Conservation (phyloP, 2,888 invertebrate species). For the Acanthosepion lycidas region DNA sequence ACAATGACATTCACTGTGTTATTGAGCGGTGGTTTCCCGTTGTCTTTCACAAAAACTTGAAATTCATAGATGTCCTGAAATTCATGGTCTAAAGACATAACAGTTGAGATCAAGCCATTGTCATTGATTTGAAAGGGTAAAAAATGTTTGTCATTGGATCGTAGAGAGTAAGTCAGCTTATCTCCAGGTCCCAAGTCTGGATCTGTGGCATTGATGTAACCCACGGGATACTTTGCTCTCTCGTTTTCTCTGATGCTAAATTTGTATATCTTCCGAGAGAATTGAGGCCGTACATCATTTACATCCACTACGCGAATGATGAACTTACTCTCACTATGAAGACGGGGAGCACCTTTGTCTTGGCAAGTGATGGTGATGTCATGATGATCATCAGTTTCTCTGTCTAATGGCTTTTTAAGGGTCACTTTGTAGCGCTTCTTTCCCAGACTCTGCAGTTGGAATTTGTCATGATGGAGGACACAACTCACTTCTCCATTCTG, state of each 20-base stretch:
- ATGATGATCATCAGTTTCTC: neutral
- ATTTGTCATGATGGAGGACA: neutral
- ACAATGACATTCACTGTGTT: slow-evolving; percentile 33
- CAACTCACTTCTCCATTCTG: neutral
- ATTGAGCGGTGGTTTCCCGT: neutral
- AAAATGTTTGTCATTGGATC: neutral
- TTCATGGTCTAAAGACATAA: slow-evolving; percentile 16
- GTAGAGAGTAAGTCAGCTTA: neutral
- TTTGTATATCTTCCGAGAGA: neutral
- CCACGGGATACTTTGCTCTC: neutral
- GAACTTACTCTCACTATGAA: slow-evolving; percentile 33
- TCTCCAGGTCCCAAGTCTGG: neutral
- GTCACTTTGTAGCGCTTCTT: slow-evolving; percentile 15
- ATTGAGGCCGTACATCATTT: neutral
- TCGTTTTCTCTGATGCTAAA: neutral
- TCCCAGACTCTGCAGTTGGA: neutral
- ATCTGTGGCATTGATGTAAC: slow-evolving; percentile 10
- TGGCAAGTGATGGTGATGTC: neutral
- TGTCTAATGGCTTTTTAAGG: neutral
- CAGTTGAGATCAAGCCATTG: neutral
- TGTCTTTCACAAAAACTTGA: slow-evolving; percentile 12
- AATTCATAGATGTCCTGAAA: slow-evolving; percentile 16
- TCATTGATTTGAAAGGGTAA: neutral
- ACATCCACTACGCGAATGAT: slow-evolving; percentile 1
- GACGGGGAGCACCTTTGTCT: slow-evolving; percentile 18